Conservation (phyloP, 2,888 invertebrate genomes). For the Hypsopygia costalis region DNA sequence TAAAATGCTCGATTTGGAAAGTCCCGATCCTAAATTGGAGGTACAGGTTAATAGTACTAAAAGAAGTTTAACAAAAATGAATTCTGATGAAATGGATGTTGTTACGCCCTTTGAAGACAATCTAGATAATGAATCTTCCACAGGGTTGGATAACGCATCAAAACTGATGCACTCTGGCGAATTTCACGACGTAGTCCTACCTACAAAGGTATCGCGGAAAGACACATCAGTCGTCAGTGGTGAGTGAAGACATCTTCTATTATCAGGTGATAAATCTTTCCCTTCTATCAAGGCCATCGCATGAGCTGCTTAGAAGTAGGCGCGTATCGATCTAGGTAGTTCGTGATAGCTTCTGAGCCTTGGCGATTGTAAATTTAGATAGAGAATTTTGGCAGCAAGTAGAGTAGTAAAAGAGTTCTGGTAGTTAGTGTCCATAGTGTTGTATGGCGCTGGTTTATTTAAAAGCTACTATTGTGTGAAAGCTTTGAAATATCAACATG, state of each 20-base stretch:
- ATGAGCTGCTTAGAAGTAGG: conserved; percentile 55
- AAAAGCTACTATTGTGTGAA: conserved; percentile 1
- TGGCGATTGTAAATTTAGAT: conserved; percentile 19
- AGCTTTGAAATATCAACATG: background rate
- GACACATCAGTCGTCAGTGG: conserved; percentile 73
- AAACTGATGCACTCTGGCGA: conserved; percentile 74
- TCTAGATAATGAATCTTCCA: conserved; percentile 23
- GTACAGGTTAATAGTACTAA: conserved; percentile 17
- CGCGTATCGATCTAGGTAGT: conserved; percentile 32
- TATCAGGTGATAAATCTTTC: conserved; percentile 76
- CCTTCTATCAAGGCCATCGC: conserved; percentile 68
- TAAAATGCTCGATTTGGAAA: conserved; percentile 24
- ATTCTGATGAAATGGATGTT: conserved; percentile 65
- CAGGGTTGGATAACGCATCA: conserved; percentile 25
- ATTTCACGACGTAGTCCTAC: conserved; percentile 73
- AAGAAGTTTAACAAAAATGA: conserved; percentile 28
- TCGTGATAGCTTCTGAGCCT: conserved; percentile 27
- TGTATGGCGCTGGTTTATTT: background rate
- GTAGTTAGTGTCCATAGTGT: conserved; percentile 1
- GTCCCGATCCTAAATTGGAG: conserved; percentile 19
- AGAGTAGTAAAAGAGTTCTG: conserved; percentile 5
- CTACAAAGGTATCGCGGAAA: conserved; percentile 64
- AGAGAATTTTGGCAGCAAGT: conserved; percentile 3
- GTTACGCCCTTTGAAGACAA: conserved; percentile 44
- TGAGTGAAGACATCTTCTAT: conserved; percentile 79